Evolutionary conservation across 1,140 invertebrate species (phyloP).

Genomic region (Acromyrmex charruanus): DNA sequence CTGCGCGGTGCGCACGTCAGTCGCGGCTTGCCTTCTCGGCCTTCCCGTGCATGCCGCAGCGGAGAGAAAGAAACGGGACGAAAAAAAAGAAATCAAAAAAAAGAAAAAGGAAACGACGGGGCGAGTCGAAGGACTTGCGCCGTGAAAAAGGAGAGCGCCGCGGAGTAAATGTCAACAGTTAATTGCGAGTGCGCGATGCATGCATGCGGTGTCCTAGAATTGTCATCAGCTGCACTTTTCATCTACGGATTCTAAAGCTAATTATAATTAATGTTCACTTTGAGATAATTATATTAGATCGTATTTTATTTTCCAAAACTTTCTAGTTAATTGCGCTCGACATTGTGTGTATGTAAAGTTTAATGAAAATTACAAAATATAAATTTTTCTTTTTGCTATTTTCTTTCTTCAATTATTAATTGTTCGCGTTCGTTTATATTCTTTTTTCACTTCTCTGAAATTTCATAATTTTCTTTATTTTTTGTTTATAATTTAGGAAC

Average conservation of each 20-base stretch:
- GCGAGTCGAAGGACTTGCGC: conserved; percentile 68
- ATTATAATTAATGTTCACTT: conserved; percentile 68
- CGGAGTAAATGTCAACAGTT: conserved; percentile 78
- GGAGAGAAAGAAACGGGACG: conserved; percentile 13
- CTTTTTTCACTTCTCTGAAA: not conserved
- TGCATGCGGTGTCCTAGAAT: conserved; percentile 34
- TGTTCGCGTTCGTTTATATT: not conserved
- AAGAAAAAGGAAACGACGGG: not conserved
- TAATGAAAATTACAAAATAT: conserved; percentile 6
- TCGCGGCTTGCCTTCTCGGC: conserved; percentile 41
- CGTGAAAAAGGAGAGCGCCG: conserved; percentile 69
- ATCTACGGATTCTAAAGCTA: conserved; percentile 34
- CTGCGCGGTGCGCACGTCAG: not conserved
- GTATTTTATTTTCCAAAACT: not conserved
- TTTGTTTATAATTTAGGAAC: not conserved
- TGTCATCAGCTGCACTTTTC: not conserved
- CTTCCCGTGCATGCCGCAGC: conserved; percentile 39
- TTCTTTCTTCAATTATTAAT: not conserved
- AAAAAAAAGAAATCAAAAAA: not conserved
- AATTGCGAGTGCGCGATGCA: conserved; percentile 66
- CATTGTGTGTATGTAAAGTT: not conserved
- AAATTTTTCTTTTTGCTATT: not conserved
- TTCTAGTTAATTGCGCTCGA: not conserved
- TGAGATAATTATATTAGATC: not conserved
- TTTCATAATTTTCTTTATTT: not conserved